These are phyloP conservation scores for Sebastolobus altivelis DNA, from an alignment of 2,797 vertebrate species.

Conservation along the genomic window DNA sequence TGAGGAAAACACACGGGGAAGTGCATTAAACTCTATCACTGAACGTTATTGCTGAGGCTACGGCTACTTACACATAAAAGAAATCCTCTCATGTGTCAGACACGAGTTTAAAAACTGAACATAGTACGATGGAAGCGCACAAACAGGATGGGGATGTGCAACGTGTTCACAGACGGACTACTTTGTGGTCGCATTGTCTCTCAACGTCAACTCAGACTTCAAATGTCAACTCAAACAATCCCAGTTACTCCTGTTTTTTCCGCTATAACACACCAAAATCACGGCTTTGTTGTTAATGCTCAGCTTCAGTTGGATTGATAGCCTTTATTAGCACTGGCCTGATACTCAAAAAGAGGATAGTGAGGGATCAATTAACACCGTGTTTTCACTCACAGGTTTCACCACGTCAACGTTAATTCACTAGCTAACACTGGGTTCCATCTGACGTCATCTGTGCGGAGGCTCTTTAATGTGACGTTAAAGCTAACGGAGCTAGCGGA, in stretches of 20 bases:
- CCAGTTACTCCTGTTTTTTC: neutral
- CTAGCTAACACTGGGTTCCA: accelerated
- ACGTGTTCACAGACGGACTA: neutral
- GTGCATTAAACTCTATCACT: neutral
- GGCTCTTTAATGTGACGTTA: neutral
- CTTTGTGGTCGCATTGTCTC: too few relatives aligned
- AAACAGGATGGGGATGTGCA: neutral
- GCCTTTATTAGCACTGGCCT: slow-evolving; percentile 17
- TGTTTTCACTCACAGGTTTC: neutral
- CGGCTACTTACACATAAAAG: neutral
- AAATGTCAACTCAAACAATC: neutral
- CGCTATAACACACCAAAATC: neutral
- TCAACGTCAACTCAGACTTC: neutral
- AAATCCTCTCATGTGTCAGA: too few relatives aligned
- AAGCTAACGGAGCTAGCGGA: slow-evolving; percentile 12
- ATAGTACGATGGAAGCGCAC: too few relatives aligned
- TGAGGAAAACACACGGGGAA: neutral
- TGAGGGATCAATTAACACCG: neutral
- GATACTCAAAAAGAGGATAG: accelerated
- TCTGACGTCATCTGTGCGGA: neutral
- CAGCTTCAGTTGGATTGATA: neutral
- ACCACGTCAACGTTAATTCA: too few relatives aligned
- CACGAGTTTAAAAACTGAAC: neutral
- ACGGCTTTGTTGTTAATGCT: neutral
- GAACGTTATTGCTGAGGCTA: too few relatives aligned